Percentiles rank a stretch among this genome's conserved stretches.
phyloP scores from a whole-genome alignment of 2,888 invertebrate species.

The Xestia rhomboidea region DNA sequence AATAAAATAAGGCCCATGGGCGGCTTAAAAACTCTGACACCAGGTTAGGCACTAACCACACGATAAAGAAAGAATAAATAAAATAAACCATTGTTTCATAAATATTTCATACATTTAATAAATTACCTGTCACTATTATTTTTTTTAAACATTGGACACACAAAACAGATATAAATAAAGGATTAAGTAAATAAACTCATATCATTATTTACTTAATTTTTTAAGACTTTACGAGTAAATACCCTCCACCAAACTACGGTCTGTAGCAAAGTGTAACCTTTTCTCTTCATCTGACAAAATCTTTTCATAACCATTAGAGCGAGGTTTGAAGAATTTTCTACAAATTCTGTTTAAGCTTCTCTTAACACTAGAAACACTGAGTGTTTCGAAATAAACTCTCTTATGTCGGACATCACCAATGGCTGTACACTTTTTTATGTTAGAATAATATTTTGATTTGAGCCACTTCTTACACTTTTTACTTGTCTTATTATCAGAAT shows the following conservation, averaged over 20 bases:
- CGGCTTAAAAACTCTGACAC: too few species aligned
- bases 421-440: slow-evolving; percentile 73
- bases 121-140: slow-evolving; percentile 30
- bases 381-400: slow-evolving; percentile 80
- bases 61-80: too few species aligned
- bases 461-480: slow-evolving; percentile 72
- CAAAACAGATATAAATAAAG: background rate
- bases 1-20: too few species aligned
- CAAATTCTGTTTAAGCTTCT: slow-evolving; percentile 84
- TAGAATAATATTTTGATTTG: slow-evolving; percentile 77
- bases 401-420: slow-evolving; percentile 75
- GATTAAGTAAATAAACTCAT: slow-evolving; percentile 3
- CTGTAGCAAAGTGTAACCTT: slow-evolving; percentile 88
- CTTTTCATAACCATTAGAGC: slow-evolving; percentile 91
- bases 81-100: slow-evolving; percentile 1
- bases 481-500: slow-evolving; percentile 41
- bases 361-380: slow-evolving; percentile 82
- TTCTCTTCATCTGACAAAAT: slow-evolving; percentile 93
- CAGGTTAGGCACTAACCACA: too few species aligned
- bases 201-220: slow-evolving; percentile 1
- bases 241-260: slow-evolving; percentile 83
- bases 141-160: background rate
- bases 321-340: slow-evolving; percentile 81
- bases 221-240: slow-evolving; percentile 66
- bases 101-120: background rate